These are phyloP conservation scores for Hypotaenidia philippensis DNA, from an alignment of 2,797 vertebrate genomes.

Conservation along the genomic window DNA sequence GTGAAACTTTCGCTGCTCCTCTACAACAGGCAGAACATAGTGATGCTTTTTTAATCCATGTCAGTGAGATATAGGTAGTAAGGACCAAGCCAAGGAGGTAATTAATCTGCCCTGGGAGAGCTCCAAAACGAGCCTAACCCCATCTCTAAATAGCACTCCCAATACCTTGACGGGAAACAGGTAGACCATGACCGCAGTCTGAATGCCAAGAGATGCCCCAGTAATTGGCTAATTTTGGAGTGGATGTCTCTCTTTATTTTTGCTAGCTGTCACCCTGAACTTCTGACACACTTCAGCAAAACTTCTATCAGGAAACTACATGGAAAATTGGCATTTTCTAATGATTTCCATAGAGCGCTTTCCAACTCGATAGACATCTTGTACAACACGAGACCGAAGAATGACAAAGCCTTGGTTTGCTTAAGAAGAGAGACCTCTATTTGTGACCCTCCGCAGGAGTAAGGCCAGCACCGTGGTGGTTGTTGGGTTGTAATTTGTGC, in stretches of 20 bases:
- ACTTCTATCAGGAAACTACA: background rate
- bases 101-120: background rate
- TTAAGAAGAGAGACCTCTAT: background rate
- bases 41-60: background rate
- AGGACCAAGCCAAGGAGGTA: background rate
- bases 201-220: background rate
- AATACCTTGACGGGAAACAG: background rate
- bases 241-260: background rate
- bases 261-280: background rate
- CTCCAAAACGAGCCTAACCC: background rate
- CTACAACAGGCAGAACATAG: rapidly evolving
- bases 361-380: slow-evolving; percentile 25
- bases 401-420: slow-evolving; percentile 24
- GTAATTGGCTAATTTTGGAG: background rate
- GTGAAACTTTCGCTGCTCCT: background rate
- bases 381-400: slow-evolving; percentile 14
- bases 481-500: slow-evolving; percentile 55
- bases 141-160: background rate
- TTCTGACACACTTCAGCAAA: background rate
- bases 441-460: slow-evolving; percentile 56
- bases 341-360: slow-evolving; percentile 11
- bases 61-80: background rate
- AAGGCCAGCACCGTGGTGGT: slow-evolving; percentile 53
- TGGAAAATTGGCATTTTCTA: slow-evolving; percentile 50
- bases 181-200: background rate